Conservation (phyloP, 2,113 vertebrate species). For the Hippocampus mohnikei region DNA sequence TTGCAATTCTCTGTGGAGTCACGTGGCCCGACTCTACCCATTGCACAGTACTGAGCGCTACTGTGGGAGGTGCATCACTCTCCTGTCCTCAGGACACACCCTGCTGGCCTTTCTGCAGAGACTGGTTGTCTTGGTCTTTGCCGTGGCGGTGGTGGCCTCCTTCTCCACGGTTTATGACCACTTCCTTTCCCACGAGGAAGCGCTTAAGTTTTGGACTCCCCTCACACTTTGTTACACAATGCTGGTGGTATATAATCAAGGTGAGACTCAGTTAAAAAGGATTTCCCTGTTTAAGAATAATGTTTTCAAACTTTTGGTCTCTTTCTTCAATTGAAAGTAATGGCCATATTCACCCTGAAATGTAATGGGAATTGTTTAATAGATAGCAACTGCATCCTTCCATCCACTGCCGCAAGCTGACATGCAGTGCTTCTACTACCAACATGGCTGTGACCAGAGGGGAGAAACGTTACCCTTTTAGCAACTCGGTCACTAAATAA, state of each 20-base stretch:
- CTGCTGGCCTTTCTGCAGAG: slow-evolving; percentile 72
- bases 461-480: background rate
- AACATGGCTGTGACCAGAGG: background rate
- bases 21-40: slow-evolving; percentile 72
- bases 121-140: slow-evolving; percentile 70
- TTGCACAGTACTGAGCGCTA: slow-evolving; percentile 75
- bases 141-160: slow-evolving; percentile 70
- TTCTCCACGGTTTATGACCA: slow-evolving; percentile 77
- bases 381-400: no score
- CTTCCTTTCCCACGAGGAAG: slow-evolving; percentile 79
- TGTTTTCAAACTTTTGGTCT: no score
- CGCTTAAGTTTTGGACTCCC: slow-evolving; percentile 82
- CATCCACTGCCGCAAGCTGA: background rate
- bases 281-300: background rate
- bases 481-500: background rate
- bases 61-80: slow-evolving; percentile 82
- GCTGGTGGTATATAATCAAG: slow-evolving; percentile 82
- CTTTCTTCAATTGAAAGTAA: background rate
- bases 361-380: background rate
- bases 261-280: slow-evolving; percentile 48
- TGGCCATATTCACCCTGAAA: background rate
- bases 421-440: background rate
- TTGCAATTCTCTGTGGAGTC: slow-evolving; percentile 57
- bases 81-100: slow-evolving; percentile 65
- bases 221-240: slow-evolving; percentile 85